phyloP scores from a whole-genome alignment of 2,113 vertebrate genomes.

The Dissostichus mawsoni region DNA sequence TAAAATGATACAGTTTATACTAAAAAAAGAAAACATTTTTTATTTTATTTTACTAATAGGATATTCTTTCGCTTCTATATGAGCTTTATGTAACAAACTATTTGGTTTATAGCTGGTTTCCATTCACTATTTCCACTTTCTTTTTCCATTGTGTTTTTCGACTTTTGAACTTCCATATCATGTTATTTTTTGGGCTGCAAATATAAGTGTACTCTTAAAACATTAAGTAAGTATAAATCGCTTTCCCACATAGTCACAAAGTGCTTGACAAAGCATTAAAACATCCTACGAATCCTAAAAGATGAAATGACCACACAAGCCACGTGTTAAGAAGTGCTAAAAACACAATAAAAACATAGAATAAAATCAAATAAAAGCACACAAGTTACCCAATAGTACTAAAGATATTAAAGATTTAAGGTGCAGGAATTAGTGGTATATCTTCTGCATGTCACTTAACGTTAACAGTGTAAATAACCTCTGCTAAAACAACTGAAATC shows the following conservation, averaged over 20 bases:
- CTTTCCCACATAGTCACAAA: no score
- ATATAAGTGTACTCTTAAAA: not conserved
- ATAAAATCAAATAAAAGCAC: no score
- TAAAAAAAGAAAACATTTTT: no score
- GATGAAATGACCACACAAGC: no score
- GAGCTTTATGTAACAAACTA: not conserved
- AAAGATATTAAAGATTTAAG: not conserved
- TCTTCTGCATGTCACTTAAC: not conserved
- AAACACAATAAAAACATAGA: no score
- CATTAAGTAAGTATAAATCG: no score
- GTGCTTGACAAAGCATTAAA: no score
- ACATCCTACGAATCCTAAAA: no score
- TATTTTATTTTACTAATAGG: no score
- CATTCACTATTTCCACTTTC: not conserved
- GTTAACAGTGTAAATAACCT: not conserved
- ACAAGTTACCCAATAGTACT: not conserved
- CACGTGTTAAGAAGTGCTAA: no score
- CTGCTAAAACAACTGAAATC: not conserved
- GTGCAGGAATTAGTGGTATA: not conserved
- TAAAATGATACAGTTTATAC: not conserved
- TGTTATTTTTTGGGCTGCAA: not conserved
- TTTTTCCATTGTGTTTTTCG: not conserved
- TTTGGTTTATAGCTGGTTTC: not conserved
- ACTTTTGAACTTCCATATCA: not conserved
- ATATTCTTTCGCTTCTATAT: no score